Percentiles rank a stretch among this genome's conserved stretches.
These are phyloP conservation scores for Platysternon megacephalum DNA, from an alignment of 2,113 vertebrate genomes.

Conservation along the genomic window DNA sequence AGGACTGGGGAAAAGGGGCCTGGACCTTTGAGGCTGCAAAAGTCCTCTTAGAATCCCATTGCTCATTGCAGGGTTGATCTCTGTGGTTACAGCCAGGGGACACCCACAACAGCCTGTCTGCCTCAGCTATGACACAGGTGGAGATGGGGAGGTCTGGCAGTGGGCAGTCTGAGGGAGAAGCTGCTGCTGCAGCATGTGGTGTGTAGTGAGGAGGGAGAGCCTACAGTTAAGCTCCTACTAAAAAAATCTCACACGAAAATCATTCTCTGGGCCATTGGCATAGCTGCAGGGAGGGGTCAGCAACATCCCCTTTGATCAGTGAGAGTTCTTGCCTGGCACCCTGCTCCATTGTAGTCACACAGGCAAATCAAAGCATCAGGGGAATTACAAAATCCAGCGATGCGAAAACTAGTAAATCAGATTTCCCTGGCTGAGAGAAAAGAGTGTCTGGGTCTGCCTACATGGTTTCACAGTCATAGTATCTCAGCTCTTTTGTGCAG, in stretches of 20 bases:
- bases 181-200: slow-evolving; percentile 14
- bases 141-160: slow-evolving; percentile 36
- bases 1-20: neutral
- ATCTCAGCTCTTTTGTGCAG: neutral
- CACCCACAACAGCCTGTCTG: slow-evolving; percentile 24
- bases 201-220: neutral
- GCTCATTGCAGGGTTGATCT: slow-evolving; percentile 30
- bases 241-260: neutral
- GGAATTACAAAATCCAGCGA: slow-evolving; percentile 32
- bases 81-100: slow-evolving; percentile 40
- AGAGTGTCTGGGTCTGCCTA: neutral
- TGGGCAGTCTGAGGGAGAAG: slow-evolving; percentile 41
- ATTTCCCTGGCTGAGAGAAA: neutral
- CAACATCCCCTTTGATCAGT: neutral
- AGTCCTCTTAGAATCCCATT: slow-evolving; percentile 34
- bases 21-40: slow-evolving; percentile 24
- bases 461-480: neutral
- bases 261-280: neutral
- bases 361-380: neutral
- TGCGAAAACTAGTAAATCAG: too few relatives aligned
- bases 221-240: slow-evolving; percentile 2
- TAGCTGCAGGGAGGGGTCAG: fast-evolving
- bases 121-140: slow-evolving; percentile 10
- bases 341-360: neutral
- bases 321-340: neutral